A percentile compares a stretch with the other conserved stretches of the same genome.
Evolutionary conservation across 2,888 invertebrate species (phyloP).

Genomic region (Lithophane semibrunnea): DNA sequence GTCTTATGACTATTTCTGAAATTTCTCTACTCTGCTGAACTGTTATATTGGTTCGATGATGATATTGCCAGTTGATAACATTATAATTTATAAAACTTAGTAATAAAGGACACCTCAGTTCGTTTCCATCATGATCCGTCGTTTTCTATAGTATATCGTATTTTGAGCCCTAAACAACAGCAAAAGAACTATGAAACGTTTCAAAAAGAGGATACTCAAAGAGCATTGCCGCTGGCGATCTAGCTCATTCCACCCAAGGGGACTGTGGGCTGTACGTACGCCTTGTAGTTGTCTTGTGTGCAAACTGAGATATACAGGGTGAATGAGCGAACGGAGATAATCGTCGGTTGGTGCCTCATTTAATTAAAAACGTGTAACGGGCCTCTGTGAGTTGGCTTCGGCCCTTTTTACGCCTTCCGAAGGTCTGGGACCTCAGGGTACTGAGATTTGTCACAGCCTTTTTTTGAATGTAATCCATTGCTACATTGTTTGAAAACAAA

Average conservation of each 20-base stretch:
- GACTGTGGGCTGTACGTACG: neutral
- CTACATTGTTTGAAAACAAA: too few species aligned
- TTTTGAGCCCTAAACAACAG: neutral
- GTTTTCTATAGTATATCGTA: neutral
- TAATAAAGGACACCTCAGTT: neutral
- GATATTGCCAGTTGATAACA: neutral
- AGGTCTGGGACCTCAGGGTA: too few species aligned
- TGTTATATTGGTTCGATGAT: neutral
- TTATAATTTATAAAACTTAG: neutral
- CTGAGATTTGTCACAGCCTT: too few species aligned
- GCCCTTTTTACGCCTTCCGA: too few species aligned
- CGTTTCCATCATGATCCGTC: neutral
- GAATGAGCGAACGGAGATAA: neutral
- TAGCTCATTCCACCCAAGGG: conserved; percentile 13
- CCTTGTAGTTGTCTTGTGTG: conserved; percentile 7
- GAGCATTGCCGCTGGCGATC: conserved; percentile 38
- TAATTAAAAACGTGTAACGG: too few species aligned
- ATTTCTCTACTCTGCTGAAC: neutral
- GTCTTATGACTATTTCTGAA: neutral
- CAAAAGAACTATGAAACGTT: neutral
- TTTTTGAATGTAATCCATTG: too few species aligned
- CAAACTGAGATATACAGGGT: neutral
- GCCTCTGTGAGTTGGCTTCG: too few species aligned
- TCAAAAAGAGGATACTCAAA: conserved; percentile 25
- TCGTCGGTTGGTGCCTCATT: too few species aligned